These are phyloP conservation scores for Willisornis vidua DNA, from an alignment of 2,113 vertebrate species.

Conservation along the genomic window DNA sequence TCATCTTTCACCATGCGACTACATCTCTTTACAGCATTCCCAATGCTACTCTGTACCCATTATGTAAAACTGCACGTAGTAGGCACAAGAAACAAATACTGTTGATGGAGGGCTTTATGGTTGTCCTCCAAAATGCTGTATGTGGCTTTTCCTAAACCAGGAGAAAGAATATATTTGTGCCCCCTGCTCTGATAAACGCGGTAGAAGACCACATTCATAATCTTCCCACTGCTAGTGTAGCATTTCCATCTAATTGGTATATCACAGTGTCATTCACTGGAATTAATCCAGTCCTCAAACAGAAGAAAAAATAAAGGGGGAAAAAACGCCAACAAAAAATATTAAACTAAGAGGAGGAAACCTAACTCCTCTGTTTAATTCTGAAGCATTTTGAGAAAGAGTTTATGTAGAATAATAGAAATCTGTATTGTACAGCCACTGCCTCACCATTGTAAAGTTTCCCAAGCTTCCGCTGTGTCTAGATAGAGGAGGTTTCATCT, in stretches of 20 bases:
- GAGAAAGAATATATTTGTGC: background rate
- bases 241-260: slow-evolving; percentile 21
- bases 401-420: slow-evolving; percentile 70
- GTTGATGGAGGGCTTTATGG: background rate
- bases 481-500: slow-evolving; percentile 76
- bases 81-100: background rate
- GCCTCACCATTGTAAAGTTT: slow-evolving; percentile 63
- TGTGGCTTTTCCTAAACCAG: background rate
- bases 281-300: slow-evolving; percentile 54
- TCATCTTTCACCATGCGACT: background rate
- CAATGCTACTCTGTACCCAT: background rate
- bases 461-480: slow-evolving; percentile 74
- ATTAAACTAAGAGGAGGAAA: slow-evolving; percentile 65
- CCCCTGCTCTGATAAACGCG: background rate
- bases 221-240: background rate
- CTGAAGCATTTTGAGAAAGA: slow-evolving; percentile 62
- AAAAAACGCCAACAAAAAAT: slow-evolving; percentile 37
- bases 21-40: background rate
- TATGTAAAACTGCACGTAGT: background rate
- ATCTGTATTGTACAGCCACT: slow-evolving; percentile 65
- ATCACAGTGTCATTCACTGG: background rate
- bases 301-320: background rate
- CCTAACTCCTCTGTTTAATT: slow-evolving; percentile 57
- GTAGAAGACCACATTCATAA: slow-evolving; percentile 15
- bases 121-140: background rate